Percentiles rank a stretch among this genome's conserved stretches.
Evolutionary conservation across 2,888 invertebrate genomes (phyloP).

Genomic region (Temnothorax ravouxi): DNA sequence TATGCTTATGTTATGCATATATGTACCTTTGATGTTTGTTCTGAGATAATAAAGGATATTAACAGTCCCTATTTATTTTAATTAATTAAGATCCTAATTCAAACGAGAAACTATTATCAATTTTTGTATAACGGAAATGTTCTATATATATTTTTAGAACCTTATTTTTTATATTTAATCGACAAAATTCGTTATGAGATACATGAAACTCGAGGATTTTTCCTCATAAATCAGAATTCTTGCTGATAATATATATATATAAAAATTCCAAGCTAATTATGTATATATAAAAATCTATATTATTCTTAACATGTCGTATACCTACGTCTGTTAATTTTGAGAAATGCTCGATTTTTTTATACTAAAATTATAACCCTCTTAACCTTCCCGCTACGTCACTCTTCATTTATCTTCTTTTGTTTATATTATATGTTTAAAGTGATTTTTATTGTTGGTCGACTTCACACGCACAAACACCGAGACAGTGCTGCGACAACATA

Average conservation of each 20-base stretch:
- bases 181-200: background rate
- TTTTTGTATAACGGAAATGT: background rate
- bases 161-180: background rate
- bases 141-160: background rate
- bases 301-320: background rate
- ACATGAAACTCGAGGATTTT: background rate
- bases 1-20: background rate
- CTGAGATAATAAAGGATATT: background rate
- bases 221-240: background rate
- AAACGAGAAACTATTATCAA: background rate
- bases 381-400: background rate
- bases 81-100: slow-evolving; percentile 1
- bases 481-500: background rate
- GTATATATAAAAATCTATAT: background rate
- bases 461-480: background rate
- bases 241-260: background rate
- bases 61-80: background rate
- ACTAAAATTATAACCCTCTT: slow-evolving; percentile 10
- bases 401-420: background rate
- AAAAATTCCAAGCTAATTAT: background rate
- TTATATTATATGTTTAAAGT: background rate
- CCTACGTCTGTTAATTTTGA: background rate
- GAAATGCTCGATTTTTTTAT: background rate
- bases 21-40: background rate
- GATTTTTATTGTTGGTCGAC: background rate